Conservation (phyloP, 2,888 invertebrate species). For the Drosophila lutescens region DNA sequence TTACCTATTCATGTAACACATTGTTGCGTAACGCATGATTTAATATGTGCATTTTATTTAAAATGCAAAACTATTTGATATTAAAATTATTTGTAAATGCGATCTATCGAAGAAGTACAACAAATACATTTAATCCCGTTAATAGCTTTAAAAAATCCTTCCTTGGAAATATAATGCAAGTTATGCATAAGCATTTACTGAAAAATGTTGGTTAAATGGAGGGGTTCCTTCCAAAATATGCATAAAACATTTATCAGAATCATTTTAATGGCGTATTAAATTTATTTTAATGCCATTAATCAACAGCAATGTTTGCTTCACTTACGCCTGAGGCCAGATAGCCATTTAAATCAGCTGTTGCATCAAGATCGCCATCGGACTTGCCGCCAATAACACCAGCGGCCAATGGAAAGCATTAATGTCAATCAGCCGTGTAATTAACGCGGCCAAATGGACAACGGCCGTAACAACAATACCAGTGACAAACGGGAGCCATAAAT, state of each 20-base stretch:
- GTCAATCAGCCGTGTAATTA: slow-evolving; percentile 74
- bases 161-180: background rate
- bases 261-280: slow-evolving; percentile 54
- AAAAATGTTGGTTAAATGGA: slow-evolving; percentile 1
- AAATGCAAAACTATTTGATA: background rate
- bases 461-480: slow-evolving; percentile 28
- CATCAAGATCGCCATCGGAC: slow-evolving; percentile 41
- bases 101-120: background rate
- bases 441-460: slow-evolving; percentile 47
- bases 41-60: slow-evolving; percentile 12
- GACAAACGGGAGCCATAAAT: slow-evolving; percentile 65
- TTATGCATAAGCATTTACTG: background rate
- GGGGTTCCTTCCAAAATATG: slow-evolving; percentile 7
- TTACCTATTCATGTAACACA: background rate
- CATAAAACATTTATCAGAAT: slow-evolving; percentile 51
- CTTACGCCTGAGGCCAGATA: slow-evolving; percentile 23
- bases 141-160: background rate
- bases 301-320: slow-evolving; percentile 45
- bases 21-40: background rate
- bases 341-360: slow-evolving; percentile 52
- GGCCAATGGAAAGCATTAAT: slow-evolving; percentile 57
- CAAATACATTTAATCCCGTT: slow-evolving; percentile 1
- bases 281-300: slow-evolving; percentile 64
- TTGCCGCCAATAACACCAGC: slow-evolving; percentile 14
- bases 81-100: slow-evolving; percentile 1